Percentiles rank a stretch among this genome's conserved stretches.
Conservation (phyloP, 1,140 invertebrate species). For the Caenorhabditis briggsae region DNA sequence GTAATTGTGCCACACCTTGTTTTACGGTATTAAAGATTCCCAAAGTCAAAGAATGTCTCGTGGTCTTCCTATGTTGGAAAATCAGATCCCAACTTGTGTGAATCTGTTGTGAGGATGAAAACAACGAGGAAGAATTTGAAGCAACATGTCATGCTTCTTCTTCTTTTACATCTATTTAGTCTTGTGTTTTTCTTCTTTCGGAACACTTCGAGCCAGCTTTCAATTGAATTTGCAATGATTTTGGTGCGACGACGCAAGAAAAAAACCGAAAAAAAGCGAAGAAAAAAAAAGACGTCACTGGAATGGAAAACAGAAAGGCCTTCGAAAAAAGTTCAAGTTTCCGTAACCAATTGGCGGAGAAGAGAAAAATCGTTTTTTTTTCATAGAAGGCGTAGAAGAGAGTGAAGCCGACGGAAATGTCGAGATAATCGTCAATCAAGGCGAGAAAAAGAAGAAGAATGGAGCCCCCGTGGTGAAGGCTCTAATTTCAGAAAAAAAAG, state of each 20-base stretch:
- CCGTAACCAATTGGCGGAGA: constrained; percentile 49
- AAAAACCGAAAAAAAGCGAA: too few species aligned
- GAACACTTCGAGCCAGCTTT: constrained; percentile 51
- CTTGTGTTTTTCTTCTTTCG: background rate
- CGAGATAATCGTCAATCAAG: constrained; percentile 55
- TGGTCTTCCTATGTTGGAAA: background rate
- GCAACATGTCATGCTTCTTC: constrained; percentile 38
- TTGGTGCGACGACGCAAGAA: background rate
- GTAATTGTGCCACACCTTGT: too few species aligned
- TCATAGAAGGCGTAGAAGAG: constrained; percentile 9
- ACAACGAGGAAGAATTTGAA: constrained; percentile 7
- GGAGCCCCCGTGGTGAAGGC: constrained; percentile 40
- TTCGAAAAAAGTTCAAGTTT: constrained; percentile 50
- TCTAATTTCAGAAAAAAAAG: constrained; percentile 47
- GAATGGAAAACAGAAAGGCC: background rate
- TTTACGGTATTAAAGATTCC: too few species aligned
- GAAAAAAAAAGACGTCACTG: constrained; percentile 35
- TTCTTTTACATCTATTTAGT: constrained; percentile 31
- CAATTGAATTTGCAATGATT: constrained; percentile 56
- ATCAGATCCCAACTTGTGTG: background rate
- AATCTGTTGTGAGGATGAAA: background rate
- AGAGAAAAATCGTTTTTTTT: constrained; percentile 10
- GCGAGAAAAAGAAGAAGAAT: constrained; percentile 40
- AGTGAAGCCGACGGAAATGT: constrained; percentile 53
- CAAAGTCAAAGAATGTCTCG: too few species aligned